A percentile compares a stretch with the other conserved stretches of the same genome.
Evolutionary conservation across 2,888 invertebrate genomes (phyloP).

Genomic region (Stegophylla sp.): DNA sequence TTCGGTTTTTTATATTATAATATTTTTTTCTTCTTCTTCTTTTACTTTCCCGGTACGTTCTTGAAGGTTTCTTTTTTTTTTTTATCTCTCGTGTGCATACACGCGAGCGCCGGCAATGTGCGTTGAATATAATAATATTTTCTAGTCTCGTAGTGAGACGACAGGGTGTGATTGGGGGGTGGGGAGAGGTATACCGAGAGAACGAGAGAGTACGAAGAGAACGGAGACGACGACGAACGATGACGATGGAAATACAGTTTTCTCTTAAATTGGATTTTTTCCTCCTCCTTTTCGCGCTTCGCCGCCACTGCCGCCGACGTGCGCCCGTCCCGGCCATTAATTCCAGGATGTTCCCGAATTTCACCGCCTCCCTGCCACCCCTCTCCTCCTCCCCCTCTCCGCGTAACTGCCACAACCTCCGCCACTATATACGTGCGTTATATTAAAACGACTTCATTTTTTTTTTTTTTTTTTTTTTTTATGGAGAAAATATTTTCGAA

Average conservation of each 20-base stretch:
- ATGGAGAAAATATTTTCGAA: constrained; percentile 53
- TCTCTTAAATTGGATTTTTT: constrained; percentile 58
- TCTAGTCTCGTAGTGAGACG: constrained; percentile 33
- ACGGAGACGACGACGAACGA: background rate
- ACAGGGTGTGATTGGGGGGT: background rate
- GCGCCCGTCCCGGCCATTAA: constrained; percentile 53
- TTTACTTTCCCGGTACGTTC: background rate
- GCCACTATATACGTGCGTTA: constrained; percentile 38
- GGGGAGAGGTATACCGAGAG: background rate
- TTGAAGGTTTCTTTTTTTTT: background rate
- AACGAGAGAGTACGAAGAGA: background rate
- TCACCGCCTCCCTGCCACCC: background rate
- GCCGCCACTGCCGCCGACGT: background rate
- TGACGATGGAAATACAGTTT: constrained; percentile 54
- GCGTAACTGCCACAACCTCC: too few species aligned
- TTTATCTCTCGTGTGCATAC: constrained; percentile 35
- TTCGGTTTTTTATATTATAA: background rate
- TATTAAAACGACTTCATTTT: constrained; percentile 58
- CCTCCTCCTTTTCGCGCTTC: constrained; percentile 30
- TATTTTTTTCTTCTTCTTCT: background rate
- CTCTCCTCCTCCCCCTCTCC: too few species aligned
- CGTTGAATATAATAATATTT: constrained; percentile 53
- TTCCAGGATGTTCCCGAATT: constrained; percentile 56
- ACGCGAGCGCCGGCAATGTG: constrained; percentile 15
- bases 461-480: constrained; percentile 38